Evolutionary conservation across 2,888 invertebrate genomes (phyloP).

Genomic region (Phalera bucephala): DNA sequence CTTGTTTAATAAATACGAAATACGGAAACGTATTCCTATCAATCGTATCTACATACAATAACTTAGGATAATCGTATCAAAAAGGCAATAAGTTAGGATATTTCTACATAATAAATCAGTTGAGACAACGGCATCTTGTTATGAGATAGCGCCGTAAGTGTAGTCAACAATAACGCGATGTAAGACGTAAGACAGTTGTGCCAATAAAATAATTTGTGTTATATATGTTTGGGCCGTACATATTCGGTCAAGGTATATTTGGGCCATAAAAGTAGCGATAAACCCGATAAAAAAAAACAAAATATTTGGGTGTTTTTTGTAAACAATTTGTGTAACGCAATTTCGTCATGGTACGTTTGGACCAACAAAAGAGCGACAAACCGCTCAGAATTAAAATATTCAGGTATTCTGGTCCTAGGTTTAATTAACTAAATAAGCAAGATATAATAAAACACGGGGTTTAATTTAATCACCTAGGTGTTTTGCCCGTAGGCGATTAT

Average conservation of each 20-base stretch:
- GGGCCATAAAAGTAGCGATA: no score
- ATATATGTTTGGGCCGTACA: no score
- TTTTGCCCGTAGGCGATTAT: no score
- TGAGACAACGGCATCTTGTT: slow-evolving; percentile 12
- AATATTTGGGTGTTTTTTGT: no score
- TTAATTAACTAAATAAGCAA: no score
- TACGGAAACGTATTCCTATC: no score
- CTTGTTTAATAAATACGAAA: no score
- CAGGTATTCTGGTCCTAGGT: no score
- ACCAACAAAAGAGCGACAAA: slow-evolving; percentile 25
- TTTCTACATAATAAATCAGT: slow-evolving; percentile 19
- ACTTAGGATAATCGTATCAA: background rate
- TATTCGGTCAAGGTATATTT: no score
- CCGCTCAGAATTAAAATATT: background rate
- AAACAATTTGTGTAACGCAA: slow-evolving; percentile 38
- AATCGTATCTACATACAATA: slow-evolving; percentile 4
- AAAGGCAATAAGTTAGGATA: slow-evolving; percentile 2
- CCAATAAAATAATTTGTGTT: slow-evolving; percentile 45
- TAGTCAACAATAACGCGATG: slow-evolving; percentile 21
- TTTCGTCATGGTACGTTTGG: slow-evolving; percentile 25
- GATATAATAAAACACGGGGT: no score
- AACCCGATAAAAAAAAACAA: no score
- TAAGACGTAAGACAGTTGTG: slow-evolving; percentile 28
- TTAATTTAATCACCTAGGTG: no score
- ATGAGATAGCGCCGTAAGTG: slow-evolving; percentile 20